Evolutionary conservation across 2,888 invertebrate genomes (phyloP), one percentile per base, ranked within the genome.

Genomic region (Pedicia rivosa): DNA sequence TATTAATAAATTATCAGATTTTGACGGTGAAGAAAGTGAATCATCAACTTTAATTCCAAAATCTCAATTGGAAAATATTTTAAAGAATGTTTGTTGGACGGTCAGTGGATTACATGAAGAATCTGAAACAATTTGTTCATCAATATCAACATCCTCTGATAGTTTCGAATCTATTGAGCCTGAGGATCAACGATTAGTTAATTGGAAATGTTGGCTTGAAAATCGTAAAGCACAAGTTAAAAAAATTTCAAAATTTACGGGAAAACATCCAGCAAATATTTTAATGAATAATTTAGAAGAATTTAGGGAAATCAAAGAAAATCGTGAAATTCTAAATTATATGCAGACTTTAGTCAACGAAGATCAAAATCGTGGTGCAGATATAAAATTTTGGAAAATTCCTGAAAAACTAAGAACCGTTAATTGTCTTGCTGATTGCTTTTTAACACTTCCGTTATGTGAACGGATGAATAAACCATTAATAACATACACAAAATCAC

Each of bases 261-360:
- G n/a, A 3, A 24, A 24, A n/a, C 3, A 24, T 24, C 8, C 24
- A 5, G 8, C 10, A 3, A n/a, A 24, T 24, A n/a, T 24, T 10
- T 8, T 24, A 8, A 24, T 24, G 24, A 24, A 24, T 24, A 8
- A n/a, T 24, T 4, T n/a, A 8, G 24, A 24, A 8, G n/a, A 24
- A 5, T 10, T 7, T 10, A 24, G 24, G 8, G 24, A 24, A 24
- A 24, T 10, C n/a, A n/a, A n/a, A n/a, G n/a, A n/a, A n/a, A n/a
- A n/a, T n/a, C n/a, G n/a, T n/a, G n/a, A 34, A 14, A 32, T 42
- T 13, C 26, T 42, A 8, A 33, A 42, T 29, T 29, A 29, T n/a
- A 35, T 38, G 8, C 37, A 42, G 37, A 14, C 10, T 39, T 9
- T 28, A 29, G 10, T 36, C 41, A 22, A 31, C 17, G 3, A 33